Base-by-base conservation (phyloP, 2,888 invertebrate species). In the Hydriomena furcata region DNA sequence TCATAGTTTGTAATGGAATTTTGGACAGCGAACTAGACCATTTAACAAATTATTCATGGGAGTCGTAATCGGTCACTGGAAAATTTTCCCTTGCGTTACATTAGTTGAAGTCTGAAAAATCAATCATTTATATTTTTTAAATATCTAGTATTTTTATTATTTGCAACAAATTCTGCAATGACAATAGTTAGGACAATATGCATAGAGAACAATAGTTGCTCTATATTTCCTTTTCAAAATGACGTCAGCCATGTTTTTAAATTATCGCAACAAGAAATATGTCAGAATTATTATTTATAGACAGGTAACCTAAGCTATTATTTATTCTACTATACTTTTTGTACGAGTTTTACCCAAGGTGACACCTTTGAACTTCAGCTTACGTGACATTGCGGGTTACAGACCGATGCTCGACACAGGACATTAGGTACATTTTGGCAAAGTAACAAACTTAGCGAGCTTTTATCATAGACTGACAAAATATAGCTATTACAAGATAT, bases 401-500 rank as follows among this genome's bases (percentile, higher is more conserved):
- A 27, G 28, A 27, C 34, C 27, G 10, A 7, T 38, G 8, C 25
- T 35, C 23, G 41, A 36, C 32, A 34, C 17, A 5, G 24, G 30
- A 35, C 35, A 35, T 28, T 34, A n/a, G n/a, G n/a, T n/a, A 41
- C 24, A 24, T 1, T 38, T 49, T 54, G 49, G 45, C 53, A 51
- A 30, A 27, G 30, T 38, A 21, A 37, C 43, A 52, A 30, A 31
- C 6, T 21, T 37, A 28, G 23, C 28, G 37, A 38, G 36, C 23
- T 28, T 40, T 32, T 52, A 51, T 46, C 42, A 28, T 27, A 7
- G 21, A 17, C 20, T 31, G 12, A 10, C 11, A 17, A 25, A 25
- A 13, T 37, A 20, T 8, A 24, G 24, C 1, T 28, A 28, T 12
- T 30, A 7, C 13, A 30, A 31, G 6, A n/a, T 17, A 17, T 17